Percentiles rank a stretch among this genome's conserved stretches.
Conservation (phyloP, 2,888 invertebrate species). For the Drosophila kanekoi region DNA sequence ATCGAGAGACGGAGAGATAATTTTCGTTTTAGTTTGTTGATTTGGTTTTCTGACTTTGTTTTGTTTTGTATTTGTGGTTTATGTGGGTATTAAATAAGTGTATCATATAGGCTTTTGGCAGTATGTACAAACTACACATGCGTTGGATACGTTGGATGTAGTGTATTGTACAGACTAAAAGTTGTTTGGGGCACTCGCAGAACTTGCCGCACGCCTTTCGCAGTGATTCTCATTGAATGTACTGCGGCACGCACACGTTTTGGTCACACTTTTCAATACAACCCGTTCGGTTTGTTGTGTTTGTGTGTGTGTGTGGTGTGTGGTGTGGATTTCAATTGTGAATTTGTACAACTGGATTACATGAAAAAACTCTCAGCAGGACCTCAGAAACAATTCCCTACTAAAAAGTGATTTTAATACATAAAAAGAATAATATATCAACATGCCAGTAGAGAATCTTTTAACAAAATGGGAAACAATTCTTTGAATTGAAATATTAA, state of each 20-base stretch:
- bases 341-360: slow-evolving; percentile 20
- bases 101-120: slow-evolving; percentile 10
- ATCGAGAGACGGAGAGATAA: slow-evolving; percentile 44
- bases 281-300: slow-evolving; percentile 13
- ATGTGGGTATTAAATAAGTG: slow-evolving; percentile 20
- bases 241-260: slow-evolving; percentile 16
- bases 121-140: slow-evolving; percentile 50
- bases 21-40: neutral
- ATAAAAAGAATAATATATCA: neutral
- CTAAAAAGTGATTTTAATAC: neutral
- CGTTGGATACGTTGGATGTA: slow-evolving; percentile 16
- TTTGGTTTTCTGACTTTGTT: neutral
- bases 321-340: slow-evolving; percentile 15
- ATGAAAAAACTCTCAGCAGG: slow-evolving; percentile 23
- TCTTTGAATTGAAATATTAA: no score
- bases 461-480: no score
- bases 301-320: slow-evolving; percentile 15
- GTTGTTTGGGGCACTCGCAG: neutral
- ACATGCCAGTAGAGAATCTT: no score
- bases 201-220: slow-evolving; percentile 15
- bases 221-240: slow-evolving; percentile 25
- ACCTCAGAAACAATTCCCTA: neutral
- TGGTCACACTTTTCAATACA: slow-evolving; percentile 16
- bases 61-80: neutral
- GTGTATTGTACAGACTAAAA: slow-evolving; percentile 38